Percentiles rank a stretch among this genome's conserved stretches.
phyloP scores from a whole-genome alignment of 2,888 invertebrate genomes.

The Polyommatus icarus region DNA sequence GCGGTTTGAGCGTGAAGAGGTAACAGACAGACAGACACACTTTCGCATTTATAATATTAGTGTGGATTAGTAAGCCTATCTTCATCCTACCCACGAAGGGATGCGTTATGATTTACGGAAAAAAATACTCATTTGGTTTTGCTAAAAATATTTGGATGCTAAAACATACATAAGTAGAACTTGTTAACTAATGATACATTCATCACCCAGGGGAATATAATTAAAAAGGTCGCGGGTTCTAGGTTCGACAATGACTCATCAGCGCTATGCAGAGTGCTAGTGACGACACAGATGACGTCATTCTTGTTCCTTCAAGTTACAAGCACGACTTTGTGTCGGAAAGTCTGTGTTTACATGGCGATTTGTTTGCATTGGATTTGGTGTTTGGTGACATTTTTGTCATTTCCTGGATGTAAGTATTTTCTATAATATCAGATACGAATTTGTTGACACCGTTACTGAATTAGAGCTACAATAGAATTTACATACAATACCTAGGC shows the following conservation, averaged over 20 bases:
- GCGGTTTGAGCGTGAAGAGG: no score
- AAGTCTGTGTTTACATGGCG: neutral
- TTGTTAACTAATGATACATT: conserved; percentile 22
- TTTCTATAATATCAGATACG: neutral
- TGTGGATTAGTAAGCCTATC: no score
- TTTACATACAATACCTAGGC: no score
- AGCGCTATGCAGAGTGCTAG: neutral
- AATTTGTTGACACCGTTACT: no score
- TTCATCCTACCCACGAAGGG: neutral
- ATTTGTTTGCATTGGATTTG: neutral
- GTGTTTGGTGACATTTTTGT: neutral
- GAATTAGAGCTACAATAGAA: no score
- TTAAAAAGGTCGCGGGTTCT: conserved; percentile 28
- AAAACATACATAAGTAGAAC: neutral
- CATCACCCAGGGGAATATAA: conserved; percentile 26
- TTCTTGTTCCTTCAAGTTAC: neutral
- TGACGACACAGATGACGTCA: conserved; percentile 19
- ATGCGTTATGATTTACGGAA: neutral
- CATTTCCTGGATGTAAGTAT: neutral
- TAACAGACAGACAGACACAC: no score
- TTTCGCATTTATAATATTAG: no score
- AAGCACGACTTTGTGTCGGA: neutral
- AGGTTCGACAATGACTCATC: conserved; percentile 19
- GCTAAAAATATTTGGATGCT: neutral
- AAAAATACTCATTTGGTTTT: neutral